phyloP scores from a whole-genome alignment of 1,140 invertebrate species.

The Rhyacophila brunnea region DNA sequence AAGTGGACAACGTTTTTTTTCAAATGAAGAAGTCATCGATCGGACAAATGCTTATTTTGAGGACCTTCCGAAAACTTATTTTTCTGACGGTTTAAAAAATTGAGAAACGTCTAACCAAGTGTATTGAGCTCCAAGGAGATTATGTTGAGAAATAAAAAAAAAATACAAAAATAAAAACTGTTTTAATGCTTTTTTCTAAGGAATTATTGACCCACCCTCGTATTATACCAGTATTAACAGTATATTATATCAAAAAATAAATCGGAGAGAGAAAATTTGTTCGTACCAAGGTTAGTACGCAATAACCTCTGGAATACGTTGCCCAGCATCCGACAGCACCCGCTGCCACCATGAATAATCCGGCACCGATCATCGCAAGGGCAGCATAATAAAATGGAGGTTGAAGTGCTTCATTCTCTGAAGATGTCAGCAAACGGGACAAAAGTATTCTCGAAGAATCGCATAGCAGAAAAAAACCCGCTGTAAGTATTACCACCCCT shows the following conservation, averaged over 20 bases:
- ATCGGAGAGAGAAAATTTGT: slow-evolving; percentile 6
- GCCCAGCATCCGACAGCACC: slow-evolving; percentile 77
- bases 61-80: too few species aligned
- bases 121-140: too few species aligned
- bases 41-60: too few species aligned
- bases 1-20: too few species aligned
- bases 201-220: too few species aligned
- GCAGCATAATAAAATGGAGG: slow-evolving; percentile 74
- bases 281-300: slow-evolving; percentile 67
- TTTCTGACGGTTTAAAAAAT: too few species aligned
- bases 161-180: too few species aligned
- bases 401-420: slow-evolving; percentile 58
- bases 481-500: slow-evolving; percentile 65
- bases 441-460: slow-evolving; percentile 67
- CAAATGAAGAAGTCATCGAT: too few species aligned
- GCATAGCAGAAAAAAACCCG: slow-evolving; percentile 68
- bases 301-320: slow-evolving; percentile 70
- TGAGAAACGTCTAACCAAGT: too few species aligned
- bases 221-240: too few species aligned
- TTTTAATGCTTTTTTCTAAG: too few species aligned
- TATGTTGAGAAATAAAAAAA: too few species aligned
- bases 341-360: slow-evolving; percentile 63
- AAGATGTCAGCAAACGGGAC: slow-evolving; percentile 63
- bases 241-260: background rate
- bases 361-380: slow-evolving; percentile 62